Evolutionary conservation across 1,140 invertebrate genomes (phyloP), one percentile per base, ranked within the genome.

Genomic region (Penaeus vannamei): DNA sequence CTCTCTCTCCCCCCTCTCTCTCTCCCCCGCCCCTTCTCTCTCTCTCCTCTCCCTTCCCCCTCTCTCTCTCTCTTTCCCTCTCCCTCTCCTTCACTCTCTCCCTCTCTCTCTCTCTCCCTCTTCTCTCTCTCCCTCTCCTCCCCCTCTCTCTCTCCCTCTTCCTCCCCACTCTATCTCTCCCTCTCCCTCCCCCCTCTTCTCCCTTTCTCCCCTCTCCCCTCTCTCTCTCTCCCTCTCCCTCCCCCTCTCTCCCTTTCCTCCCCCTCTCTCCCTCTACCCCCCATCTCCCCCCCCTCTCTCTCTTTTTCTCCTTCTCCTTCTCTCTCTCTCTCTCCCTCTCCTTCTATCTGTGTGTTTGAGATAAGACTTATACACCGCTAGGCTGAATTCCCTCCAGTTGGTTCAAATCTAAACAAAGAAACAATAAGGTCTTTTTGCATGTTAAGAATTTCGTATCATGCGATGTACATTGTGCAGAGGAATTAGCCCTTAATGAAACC

Each of bases 271-370:
- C 23, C n/a, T 59, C 19, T 46, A 10, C 20, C 80, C n/a, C 46
- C 42, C 53, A 3, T 7, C 10, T 29, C 23, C 60, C 42, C 59
- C n/a, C 80, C 1, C 22, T 60, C 53, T 23, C 42, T 20, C 80
- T 62, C 36, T 64, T 26, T 62, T 22, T 42, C 61, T 64, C 20
- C 17, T 60, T 36, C 17, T 20, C 82, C 10, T 23, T 72, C 69
- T 72, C 69, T 72, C 69, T 72, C 69, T 72, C 69, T 72, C 69
- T 72, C n/a, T 72, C 69, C 26, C 69, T 26, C 69, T 72, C 69
- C 26, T 1, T 72, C 23, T 72, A 22, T 29, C 17, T 19, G 0
- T 0, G 3, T 20, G 29, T 20, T 10, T 76, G 7, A 32, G 69
- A 76, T 76, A 36, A 76, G 42, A 0, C 53, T 53, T 12, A 53